Conservation (phyloP, 2,888 invertebrate species). For the Plebejus anna region DNA sequence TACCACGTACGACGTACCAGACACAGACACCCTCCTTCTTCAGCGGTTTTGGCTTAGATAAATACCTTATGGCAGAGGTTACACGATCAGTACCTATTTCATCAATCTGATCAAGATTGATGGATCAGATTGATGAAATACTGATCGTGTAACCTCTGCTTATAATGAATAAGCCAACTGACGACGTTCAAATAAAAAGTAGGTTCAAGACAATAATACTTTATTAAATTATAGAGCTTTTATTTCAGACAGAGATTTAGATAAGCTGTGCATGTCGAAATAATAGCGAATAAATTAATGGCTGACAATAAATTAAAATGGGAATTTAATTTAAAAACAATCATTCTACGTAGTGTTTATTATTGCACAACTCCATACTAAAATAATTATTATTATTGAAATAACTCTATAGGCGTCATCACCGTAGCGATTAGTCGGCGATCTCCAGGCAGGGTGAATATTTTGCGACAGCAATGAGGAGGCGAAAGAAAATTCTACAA, state of each 20-base stretch:
- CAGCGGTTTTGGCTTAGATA: too few species aligned
- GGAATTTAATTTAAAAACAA: slow-evolving; percentile 5
- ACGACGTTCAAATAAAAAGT: background rate
- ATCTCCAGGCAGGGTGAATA: too few species aligned
- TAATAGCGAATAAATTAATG: background rate
- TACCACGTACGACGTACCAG: too few species aligned
- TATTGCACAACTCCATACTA: slow-evolving; percentile 27
- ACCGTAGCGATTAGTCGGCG: background rate
- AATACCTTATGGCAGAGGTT: too few species aligned
- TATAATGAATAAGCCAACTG: too few species aligned
- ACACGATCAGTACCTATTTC: too few species aligned
- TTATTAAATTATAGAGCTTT: background rate
- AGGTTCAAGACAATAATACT: background rate
- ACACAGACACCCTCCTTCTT: too few species aligned
- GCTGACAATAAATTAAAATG: background rate
- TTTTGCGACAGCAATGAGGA: too few species aligned
- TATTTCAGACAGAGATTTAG: background rate
- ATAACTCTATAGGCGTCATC: background rate
- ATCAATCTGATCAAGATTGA: too few species aligned
- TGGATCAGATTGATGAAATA: too few species aligned
- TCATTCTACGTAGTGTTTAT: background rate
- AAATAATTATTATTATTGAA: background rate
- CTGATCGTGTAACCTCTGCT: too few species aligned
- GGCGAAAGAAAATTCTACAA: too few species aligned
- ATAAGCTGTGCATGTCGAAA: background rate